Conservation (phyloP, 2,797 vertebrate species). For the Chromis chromis region DNA sequence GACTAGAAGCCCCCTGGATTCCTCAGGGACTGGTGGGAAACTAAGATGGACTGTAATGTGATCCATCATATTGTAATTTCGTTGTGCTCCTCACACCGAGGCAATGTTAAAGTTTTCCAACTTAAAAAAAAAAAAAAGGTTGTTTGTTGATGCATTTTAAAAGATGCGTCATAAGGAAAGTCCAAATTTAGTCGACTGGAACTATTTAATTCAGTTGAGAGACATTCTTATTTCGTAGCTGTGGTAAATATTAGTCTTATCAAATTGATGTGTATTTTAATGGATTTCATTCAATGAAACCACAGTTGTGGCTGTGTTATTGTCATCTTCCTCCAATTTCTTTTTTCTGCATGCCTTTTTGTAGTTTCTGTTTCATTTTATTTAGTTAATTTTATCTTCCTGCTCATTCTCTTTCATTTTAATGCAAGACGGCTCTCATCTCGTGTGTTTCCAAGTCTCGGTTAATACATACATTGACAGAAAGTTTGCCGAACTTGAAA, state of each 20-base stretch:
- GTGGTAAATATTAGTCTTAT: not conserved
- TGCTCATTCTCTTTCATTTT: slow-evolving; percentile 14
- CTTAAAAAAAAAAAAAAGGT: too few species aligned
- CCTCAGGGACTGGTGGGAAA: slow-evolving; percentile 27
- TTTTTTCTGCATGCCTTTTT: not conserved
- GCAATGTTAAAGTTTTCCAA: not conserved
- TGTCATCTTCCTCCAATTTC: not conserved
- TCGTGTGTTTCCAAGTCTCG: slow-evolving; percentile 20
- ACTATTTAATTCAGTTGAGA: not conserved
- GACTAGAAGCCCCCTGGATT: slow-evolving; percentile 32
- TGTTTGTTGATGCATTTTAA: not conserved
- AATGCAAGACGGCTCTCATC: slow-evolving; percentile 4
- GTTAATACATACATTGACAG: slow-evolving; percentile 43
- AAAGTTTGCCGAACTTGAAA: slow-evolving; percentile 44
- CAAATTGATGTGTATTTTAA: not conserved
- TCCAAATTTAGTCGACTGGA: not conserved
- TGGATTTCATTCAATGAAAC: not conserved
- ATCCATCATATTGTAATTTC: slow-evolving; percentile 41
- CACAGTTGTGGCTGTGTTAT: not conserved
- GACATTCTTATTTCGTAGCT: not conserved
- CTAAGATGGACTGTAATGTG: slow-evolving; percentile 32
- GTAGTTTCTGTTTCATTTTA: not conserved
- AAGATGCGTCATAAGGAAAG: too few species aligned
- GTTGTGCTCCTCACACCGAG: not conserved
- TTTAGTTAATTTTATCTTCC: slow-evolving; percentile 1